Evolutionary conservation across 2,113 vertebrate species (phyloP).

Genomic region (Fulmarus glacialis): DNA sequence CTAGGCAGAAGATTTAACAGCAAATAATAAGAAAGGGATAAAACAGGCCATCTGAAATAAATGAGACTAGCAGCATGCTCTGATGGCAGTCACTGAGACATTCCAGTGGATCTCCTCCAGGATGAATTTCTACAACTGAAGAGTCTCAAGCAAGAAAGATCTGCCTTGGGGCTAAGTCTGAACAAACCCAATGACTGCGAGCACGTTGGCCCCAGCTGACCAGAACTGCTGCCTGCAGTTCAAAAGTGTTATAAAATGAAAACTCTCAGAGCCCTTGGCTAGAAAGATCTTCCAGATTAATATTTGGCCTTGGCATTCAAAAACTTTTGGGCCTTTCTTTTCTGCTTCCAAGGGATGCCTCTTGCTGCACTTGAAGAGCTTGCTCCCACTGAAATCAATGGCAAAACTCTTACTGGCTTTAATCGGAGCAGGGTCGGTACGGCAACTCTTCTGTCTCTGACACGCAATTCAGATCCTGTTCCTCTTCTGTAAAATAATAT

Average conservation of each 20-base stretch:
- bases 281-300: neutral
- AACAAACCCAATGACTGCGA: neutral
- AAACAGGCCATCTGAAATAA: slow-evolving; percentile 31
- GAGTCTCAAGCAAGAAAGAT: neutral
- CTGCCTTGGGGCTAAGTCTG: neutral
- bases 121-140: neutral
- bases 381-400: neutral
- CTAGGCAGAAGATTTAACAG: neutral
- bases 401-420: neutral
- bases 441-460: neutral
- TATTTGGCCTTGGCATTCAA: neutral
- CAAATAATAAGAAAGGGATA: neutral
- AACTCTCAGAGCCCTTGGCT: neutral
- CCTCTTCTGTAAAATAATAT: neutral
- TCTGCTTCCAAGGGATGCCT: neutral
- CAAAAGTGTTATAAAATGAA: neutral
- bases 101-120: neutral
- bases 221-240: neutral
- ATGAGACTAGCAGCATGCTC: neutral
- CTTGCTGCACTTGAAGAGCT: neutral
- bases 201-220: neutral
- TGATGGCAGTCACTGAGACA: neutral
- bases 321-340: neutral
- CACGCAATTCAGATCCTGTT: neutral
- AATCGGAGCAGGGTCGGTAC: neutral